A percentile compares a stretch with the other conserved stretches of the same genome.
These are phyloP conservation scores for Saiga tatarica DNA, from an alignment of 2,113 vertebrate genomes.

Conservation along the genomic window DNA sequence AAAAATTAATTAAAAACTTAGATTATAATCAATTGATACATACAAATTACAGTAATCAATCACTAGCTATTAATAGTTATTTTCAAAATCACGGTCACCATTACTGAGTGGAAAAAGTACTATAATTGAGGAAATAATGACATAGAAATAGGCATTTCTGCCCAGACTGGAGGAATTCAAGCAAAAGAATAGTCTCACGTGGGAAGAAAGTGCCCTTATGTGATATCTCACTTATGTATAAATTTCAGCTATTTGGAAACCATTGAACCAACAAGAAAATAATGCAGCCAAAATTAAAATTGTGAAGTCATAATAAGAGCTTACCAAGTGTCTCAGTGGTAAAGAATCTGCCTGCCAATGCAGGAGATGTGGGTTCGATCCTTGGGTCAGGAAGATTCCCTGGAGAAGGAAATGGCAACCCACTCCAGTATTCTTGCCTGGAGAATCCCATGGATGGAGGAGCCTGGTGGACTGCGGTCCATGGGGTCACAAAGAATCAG, in stretches of 20 bases:
- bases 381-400: neutral
- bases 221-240: neutral
- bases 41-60: neutral
- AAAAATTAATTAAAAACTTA: neutral
- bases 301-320: neutral
- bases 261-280: neutral
- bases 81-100: neutral
- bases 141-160: neutral
- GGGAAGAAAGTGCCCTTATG: neutral
- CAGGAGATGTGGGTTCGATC: neutral
- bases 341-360: neutral
- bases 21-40: neutral
- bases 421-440: neutral
- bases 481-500: neutral
- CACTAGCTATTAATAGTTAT: neutral
- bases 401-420: neutral
- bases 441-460: neutral
- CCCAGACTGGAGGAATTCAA: neutral
- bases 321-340: neutral
- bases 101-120: neutral
- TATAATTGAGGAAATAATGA: neutral
- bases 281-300: neutral
- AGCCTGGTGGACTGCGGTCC: neutral
- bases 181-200: neutral
- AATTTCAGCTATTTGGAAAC: neutral